A percentile compares a stretch with the other conserved stretches of the same genome.
These are phyloP conservation scores for Drosophila varians DNA, from an alignment of 1,140 invertebrate genomes.

Conservation along the genomic window DNA sequence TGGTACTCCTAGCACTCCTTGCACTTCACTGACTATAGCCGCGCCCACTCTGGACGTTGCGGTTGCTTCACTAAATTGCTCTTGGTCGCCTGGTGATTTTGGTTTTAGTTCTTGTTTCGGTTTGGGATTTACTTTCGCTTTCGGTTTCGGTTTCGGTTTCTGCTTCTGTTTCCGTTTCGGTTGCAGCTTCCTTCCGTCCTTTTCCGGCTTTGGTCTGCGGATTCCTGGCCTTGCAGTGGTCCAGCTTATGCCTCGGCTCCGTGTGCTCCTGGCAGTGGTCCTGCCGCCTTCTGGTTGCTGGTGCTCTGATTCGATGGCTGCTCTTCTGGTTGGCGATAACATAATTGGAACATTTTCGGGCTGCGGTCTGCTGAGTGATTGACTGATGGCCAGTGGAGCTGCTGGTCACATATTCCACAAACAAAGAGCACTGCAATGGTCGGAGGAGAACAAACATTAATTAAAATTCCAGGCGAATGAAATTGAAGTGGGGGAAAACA, in stretches of 20 bases:
- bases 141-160: constrained; percentile 18
- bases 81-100: constrained; percentile 55
- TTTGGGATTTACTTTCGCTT: constrained; percentile 30
- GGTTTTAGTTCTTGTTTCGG: constrained; percentile 15
- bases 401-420: constrained; percentile 49
- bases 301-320: constrained; percentile 26
- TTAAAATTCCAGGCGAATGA: constrained; percentile 11
- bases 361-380: constrained; percentile 66
- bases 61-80: constrained; percentile 67
- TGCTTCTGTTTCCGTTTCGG: constrained; percentile 3
- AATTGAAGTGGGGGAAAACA: not conserved
- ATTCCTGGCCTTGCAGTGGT: constrained; percentile 43
- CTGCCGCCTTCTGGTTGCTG: constrained; percentile 32
- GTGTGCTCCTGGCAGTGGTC: constrained; percentile 18
- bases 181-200: constrained; percentile 15
- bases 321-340: constrained; percentile 59
- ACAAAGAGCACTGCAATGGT: constrained; percentile 18
- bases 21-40: not conserved
- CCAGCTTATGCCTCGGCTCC: constrained; percentile 16
- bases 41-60: constrained; percentile 4
- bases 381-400: constrained; percentile 41
- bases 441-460: not conserved
- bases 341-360: constrained; percentile 79
- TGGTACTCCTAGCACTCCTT: constrained; percentile 2
- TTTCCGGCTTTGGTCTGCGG: constrained; percentile 45